Evolutionary conservation across 2,113 vertebrate genomes (phyloP), one percentile per base, ranked within the genome.

Genomic region (Platichthys flesus): DNA sequence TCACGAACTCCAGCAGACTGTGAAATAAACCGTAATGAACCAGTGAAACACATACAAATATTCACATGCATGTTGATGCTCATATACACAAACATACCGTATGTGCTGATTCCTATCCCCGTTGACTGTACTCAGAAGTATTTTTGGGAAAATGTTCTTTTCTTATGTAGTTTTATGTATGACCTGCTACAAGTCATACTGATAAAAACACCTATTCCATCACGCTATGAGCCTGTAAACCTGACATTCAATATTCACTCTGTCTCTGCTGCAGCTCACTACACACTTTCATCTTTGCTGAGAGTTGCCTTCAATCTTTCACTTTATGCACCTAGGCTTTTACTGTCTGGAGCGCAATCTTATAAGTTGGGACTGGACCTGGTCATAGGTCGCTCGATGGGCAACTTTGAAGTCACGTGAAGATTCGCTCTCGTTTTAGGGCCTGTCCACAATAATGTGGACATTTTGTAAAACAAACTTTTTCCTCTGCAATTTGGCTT

Each of bases 141-240:
- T 26, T 35, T 31, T 31, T 2, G 26, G 10, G 16, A 5, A 8
- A 51, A 55, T 37, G 9, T 15, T 8, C 23, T 28, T 13, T 42
- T 42, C 9, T 3, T 42, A 42, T 42, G 40, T 13, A 42, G 49
- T 72, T 56, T 40, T 55, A 73, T 69, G 61, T 52, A 74, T 58
- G 60, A 67, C 2, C 60, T 75, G 70, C 15, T 31, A 35, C 14
- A 67, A 66, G 15, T 55, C 15, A 28, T 18, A 10, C 70, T 78
- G 58, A 81, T 84, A 72, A 64, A 60, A 72, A 49, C 71, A 76
- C 63, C 49, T 73, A 61, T 51, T 87, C 63, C 45, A 75, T 87
- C 81, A 71, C 2, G 4, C 2, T 52, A 47, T 56, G 67, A 51
- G 51, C 52, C 72, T 31, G 57, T n/a, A 21, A 58, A 83, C 28